Base-by-base conservation (phyloP, 2,113 vertebrate genomes). In the Mionectes macconnelli region DNA sequence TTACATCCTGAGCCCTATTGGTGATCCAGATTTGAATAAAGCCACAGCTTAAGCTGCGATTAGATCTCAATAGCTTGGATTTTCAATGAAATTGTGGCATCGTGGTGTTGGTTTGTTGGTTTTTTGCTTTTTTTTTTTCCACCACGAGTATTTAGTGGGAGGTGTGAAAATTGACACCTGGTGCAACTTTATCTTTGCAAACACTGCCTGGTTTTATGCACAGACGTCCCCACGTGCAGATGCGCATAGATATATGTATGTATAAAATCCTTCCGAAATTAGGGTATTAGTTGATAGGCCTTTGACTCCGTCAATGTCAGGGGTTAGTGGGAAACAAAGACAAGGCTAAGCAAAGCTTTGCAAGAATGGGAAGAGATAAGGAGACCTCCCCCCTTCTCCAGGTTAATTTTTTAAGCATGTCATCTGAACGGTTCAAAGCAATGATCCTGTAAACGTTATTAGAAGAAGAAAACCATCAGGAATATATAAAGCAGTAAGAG, bases 1-100 rank as follows among this genome's bases (percentile, higher is more conserved):
- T 98, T 98, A 97, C 98, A 98, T 98, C 98, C 97, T 42, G 96
- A 97, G 96, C 97, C 97, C 97, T 95, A 95, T 93, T 97, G 97
- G 97, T 96, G 97, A 98, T 97, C 95, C 97, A 97, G 95, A 97
- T 98, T 98, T 98, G 97, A 98, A 98, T 97, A 98, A 98, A 98
- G 96, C 96, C 96, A 92, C 94, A 93, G 97, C 97, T 98, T 98
- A 98, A 96, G 91, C 92, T 85, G 93, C 30, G 98, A 98, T 98
- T 98, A 98, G 97, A 98, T 98, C 98, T 97, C 97, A 98, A 96
- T 97, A 97, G 97, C 97, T 97, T 93, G 97, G 97, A 97, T 97
- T 98, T 97, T 96, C 96, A 96, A 94, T 97, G 97, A 97, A 98
- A 97, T 97, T 93, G 97, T 93, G 97, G 96, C 97, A 91, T 82